These are phyloP conservation scores for Pogonus chalceus DNA, from an alignment of 1,140 invertebrate species.

Conservation along the genomic window DNA sequence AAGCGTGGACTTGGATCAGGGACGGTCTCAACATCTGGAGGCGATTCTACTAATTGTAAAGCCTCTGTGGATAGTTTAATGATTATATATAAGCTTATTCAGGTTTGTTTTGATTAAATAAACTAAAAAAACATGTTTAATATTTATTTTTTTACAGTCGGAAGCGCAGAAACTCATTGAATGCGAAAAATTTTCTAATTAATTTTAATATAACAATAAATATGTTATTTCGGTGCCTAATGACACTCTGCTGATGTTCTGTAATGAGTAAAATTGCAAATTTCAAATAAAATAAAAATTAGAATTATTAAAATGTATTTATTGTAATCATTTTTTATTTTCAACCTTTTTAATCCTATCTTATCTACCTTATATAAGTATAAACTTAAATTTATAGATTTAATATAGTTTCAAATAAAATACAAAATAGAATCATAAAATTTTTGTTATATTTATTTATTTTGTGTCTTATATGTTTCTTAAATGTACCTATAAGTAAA, in stretches of 20 bases:
- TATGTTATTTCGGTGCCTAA: neutral
- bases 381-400: no score
- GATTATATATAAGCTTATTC: neutral
- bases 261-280: no score
- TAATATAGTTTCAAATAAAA: no score
- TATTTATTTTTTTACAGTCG: neutral
- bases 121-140: neutral
- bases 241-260: conserved; percentile 1
- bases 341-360: no score
- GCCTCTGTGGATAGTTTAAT: neutral
- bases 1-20: neutral
- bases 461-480: no score
- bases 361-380: no score
- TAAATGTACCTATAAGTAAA: no score
- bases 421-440: no score
- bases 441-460: no score
- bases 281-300: no score
- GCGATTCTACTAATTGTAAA: neutral
- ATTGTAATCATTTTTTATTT: no score
- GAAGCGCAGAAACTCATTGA: conserved; percentile 3
- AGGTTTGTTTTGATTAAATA: neutral
- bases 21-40: neutral
- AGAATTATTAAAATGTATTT: no score
- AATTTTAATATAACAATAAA: neutral
- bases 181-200: neutral